phyloP scores from a whole-genome alignment of 2,113 vertebrate genomes.

The Gavialis gangeticus region DNA sequence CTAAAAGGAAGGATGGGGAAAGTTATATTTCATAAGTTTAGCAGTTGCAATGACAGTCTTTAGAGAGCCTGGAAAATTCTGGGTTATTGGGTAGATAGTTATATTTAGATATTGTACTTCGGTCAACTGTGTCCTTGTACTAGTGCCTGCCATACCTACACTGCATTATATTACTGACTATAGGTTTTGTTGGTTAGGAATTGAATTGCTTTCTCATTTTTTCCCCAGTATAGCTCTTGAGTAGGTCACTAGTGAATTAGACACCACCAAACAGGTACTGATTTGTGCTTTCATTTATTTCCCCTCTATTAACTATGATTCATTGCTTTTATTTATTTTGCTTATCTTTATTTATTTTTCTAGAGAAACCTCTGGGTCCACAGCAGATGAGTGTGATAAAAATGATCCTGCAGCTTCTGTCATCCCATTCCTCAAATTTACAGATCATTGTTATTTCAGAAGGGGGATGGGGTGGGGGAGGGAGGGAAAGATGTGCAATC shows the following conservation, averaged over 20 bases:
- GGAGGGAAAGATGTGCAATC: not conserved
- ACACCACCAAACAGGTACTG: not conserved
- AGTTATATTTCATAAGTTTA: not conserved
- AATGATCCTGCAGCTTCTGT: not conserved
- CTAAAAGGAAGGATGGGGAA: not conserved
- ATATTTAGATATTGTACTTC: fast-evolving
- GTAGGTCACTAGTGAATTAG: not conserved
- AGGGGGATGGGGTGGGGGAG: not conserved
- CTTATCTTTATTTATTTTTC: slow-evolving; percentile 1
- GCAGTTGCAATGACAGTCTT: not conserved
- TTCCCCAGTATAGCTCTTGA: fast-evolving
- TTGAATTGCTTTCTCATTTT: fast-evolving
- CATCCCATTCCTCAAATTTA: not conserved
- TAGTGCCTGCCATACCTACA: fast-evolving
- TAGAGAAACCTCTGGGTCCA: not conserved
- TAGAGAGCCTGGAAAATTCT: not conserved
- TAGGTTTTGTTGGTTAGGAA: fast-evolving
- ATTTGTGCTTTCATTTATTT: not conserved
- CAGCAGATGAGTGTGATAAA: not conserved
- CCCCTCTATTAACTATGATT: not conserved
- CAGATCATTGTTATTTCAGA: not conserved
- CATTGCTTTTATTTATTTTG: not conserved
- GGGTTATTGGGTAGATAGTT: fast-evolving
- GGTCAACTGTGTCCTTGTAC: not conserved
- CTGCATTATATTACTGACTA: fast-evolving